Percentiles rank a stretch among this genome's conserved stretches.
Evolutionary conservation across 2,888 invertebrate genomes (phyloP).

Genomic region (Diaperis boleti): DNA sequence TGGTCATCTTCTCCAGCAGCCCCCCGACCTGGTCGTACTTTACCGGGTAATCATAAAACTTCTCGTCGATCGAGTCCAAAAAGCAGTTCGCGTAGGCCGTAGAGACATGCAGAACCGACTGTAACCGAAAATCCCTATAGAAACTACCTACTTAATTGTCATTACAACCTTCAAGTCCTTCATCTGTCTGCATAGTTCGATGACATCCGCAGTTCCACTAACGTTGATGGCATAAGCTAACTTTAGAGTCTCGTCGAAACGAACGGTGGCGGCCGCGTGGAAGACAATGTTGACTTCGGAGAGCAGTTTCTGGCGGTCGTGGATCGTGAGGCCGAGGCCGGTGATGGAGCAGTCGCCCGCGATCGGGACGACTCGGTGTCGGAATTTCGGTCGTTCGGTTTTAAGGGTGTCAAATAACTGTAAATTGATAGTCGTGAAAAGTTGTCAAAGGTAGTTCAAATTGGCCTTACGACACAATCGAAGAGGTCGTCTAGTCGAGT

Average conservation of each 20-base stretch:
- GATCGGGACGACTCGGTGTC: slow-evolving; percentile 77
- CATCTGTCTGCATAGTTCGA: slow-evolving; percentile 79
- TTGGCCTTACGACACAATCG: slow-evolving; percentile 71
- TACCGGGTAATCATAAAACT: slow-evolving; percentile 74
- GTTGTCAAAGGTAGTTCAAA: slow-evolving; percentile 25
- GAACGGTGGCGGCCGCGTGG: slow-evolving; percentile 93
- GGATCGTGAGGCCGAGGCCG: slow-evolving; percentile 73
- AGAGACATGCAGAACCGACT: slow-evolving; percentile 82
- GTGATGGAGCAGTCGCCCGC: slow-evolving; percentile 77
- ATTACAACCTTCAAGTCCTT: slow-evolving; percentile 76
- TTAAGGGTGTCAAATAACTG: slow-evolving; percentile 71
- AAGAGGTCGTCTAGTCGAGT: slow-evolving; percentile 77
- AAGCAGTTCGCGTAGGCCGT: slow-evolving; percentile 86
- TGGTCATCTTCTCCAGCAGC: slow-evolving; percentile 64
- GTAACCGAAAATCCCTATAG: slow-evolving; percentile 50
- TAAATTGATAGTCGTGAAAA: too few species aligned
- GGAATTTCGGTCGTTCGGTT: slow-evolving; percentile 70
- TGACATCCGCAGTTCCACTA: slow-evolving; percentile 79
- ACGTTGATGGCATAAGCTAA: slow-evolving; percentile 85
- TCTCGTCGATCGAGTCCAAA: slow-evolving; percentile 73
- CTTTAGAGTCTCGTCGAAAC: slow-evolving; percentile 86
- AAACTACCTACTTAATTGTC: not conserved
- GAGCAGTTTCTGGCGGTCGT: slow-evolving; percentile 72
- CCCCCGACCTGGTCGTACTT: slow-evolving; percentile 65
- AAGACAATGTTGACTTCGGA: slow-evolving; percentile 80